Base-by-base conservation (phyloP, 2,113 vertebrate species). In the Nansenia antarctica region DNA sequence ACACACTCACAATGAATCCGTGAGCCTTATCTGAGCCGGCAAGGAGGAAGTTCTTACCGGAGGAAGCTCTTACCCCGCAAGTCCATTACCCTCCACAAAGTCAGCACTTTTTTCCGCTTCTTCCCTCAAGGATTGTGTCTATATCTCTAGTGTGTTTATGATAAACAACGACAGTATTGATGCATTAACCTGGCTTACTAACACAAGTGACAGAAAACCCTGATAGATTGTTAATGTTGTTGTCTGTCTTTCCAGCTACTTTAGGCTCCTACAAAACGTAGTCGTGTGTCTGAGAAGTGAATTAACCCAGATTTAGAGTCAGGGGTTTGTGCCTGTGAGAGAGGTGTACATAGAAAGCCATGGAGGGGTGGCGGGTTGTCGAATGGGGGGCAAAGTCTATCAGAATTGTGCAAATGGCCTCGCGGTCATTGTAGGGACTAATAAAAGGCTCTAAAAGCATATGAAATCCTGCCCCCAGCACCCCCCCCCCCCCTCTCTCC, bases 1-100 rank as follows among this genome's bases (percentile, higher is more conserved):
- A 20, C 47, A 52, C 47, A 24, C 47, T 20, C 18, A 35, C 18
- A 52, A 45, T 3, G 61, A 35, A n/a, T 67, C n/a, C n/a, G 52
- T 9, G 54, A 42, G 59, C 53, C 65, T 57, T 64, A 60, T 74
- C 42, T 63, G 58, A 72, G 52, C 53, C 74, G 65, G 53, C 39
- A 29, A 64, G 58, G 65, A 64, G 71, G n/a, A n/a, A n/a, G n/a
- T n/a, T n/a, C n/a, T n/a, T n/a, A n/a, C n/a, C n/a, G n/a, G n/a
- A n/a, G n/a, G n/a, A n/a, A 70, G 66, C 29, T 69, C 70, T 69
- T 60, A 61, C 32, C 60, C 70, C 65, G 39, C 65, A 78, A 70
- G 72, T 69, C 65, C 39, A 72, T 69, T 66, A 61, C 30, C 61
- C 64, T 69, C 37, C 69, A 66, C 69, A 73, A 73, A 53, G 53